These are phyloP conservation scores for Heliocidaris tuberculata DNA, from an alignment of 35 echinoderm and acorn worm genomes.

Conservation along the genomic window DNA sequence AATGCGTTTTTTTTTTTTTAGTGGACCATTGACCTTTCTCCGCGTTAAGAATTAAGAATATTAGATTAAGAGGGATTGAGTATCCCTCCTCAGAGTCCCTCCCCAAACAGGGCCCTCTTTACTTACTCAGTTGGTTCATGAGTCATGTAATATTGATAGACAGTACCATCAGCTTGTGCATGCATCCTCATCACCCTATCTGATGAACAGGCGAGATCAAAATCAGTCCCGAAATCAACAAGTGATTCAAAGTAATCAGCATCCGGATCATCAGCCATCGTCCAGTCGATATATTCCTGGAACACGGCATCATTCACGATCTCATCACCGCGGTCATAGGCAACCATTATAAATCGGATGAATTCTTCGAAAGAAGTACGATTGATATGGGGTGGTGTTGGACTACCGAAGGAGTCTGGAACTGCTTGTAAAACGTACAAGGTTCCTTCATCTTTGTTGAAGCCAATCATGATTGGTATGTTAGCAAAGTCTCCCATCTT, in stretches of 20 bases:
- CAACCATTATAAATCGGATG: constrained; percentile 30
- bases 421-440: not conserved
- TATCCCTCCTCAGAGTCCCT: no score
- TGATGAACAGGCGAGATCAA: constrained; percentile 61
- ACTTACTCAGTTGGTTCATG: constrained; percentile 58
- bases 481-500: constrained; percentile 54
- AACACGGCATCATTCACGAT: constrained; percentile 50
- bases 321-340: not conserved
- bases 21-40: no score
- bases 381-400: not conserved
- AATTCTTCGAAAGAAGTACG: not conserved
- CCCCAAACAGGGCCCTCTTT: no score
- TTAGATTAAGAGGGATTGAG: no score
- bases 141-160: constrained; percentile 71
- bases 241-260: constrained; percentile 64
- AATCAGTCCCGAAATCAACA: constrained; percentile 56
- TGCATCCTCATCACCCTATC: constrained; percentile 57
- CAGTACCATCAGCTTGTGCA: constrained; percentile 41
- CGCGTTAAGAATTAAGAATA: no score
- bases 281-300: constrained; percentile 81
- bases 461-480: constrained; percentile 62
- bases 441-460: constrained; percentile 73
- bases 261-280: constrained; percentile 56
- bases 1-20: no score
- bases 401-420: not conserved